Conservation (phyloP, 2,113 vertebrate genomes). For the Sminthopsis crassicaudata region DNA sequence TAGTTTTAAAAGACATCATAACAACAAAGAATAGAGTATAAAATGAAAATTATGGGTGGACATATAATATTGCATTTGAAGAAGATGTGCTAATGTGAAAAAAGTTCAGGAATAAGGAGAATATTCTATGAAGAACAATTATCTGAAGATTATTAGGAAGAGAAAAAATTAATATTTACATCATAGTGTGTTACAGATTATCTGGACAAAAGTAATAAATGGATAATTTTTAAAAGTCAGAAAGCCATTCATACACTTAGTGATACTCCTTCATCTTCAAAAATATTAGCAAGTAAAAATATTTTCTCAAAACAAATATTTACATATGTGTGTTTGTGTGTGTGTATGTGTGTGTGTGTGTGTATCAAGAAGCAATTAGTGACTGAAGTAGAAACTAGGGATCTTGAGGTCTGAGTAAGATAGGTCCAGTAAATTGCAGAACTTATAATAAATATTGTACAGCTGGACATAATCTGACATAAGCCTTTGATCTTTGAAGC, state of each 20-base stretch:
- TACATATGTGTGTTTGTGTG: too few relatives aligned
- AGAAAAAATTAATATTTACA: neutral
- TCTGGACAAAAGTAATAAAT: neutral
- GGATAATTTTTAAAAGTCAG: neutral
- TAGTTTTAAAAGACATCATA: neutral
- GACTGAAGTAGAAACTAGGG: neutral
- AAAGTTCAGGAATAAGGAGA: too few relatives aligned
- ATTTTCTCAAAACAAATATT: neutral
- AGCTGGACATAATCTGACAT: neutral
- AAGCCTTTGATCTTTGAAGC: neutral
- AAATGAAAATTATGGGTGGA: neutral
- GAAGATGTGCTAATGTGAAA: neutral
- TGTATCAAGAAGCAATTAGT: neutral
- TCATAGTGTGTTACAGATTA: neutral
- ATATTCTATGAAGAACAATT: too few relatives aligned
- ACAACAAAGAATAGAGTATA: neutral
- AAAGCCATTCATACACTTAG: neutral
- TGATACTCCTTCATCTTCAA: neutral
- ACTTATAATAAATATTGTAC: neutral
- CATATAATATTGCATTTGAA: neutral
- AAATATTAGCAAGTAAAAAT: neutral
- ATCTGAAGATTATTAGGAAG: neutral
- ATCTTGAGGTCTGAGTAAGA: neutral
- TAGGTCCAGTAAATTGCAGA: neutral
- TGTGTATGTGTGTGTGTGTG: too few relatives aligned